Evolutionary conservation across 2,888 invertebrate genomes (phyloP).

Genomic region (Lumbricus terrestris): DNA sequence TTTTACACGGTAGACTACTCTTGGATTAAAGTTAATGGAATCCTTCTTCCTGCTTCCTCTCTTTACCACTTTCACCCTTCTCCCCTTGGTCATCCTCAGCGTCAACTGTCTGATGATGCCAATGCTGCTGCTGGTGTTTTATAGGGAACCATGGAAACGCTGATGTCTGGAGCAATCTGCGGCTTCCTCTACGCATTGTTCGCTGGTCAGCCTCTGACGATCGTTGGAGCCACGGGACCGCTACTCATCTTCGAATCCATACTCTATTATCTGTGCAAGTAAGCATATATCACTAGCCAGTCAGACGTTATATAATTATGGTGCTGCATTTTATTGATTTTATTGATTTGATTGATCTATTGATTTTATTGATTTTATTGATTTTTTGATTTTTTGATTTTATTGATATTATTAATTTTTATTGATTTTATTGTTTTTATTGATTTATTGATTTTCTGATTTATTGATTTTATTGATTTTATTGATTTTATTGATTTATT

Average conservation of each 20-base stretch:
- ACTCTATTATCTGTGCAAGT: slow-evolving; percentile 53
- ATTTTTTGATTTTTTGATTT: too few species aligned
- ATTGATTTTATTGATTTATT: too few species aligned
- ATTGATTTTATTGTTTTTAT: too few species aligned
- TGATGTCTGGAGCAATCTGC: slow-evolving; percentile 61
- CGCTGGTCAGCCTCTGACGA: slow-evolving; percentile 62
- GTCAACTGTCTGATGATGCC: not conserved
- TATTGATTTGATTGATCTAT: not conserved
- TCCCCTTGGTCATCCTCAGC: too few species aligned
- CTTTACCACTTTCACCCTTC: not conserved
- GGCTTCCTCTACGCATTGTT: slow-evolving; percentile 58
- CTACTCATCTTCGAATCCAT: slow-evolving; percentile 62
- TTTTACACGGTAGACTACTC: too few species aligned
- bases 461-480: too few species aligned
- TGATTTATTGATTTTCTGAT: too few species aligned
- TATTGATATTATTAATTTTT: too few species aligned
- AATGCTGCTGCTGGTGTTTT: not conserved
- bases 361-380: too few species aligned
- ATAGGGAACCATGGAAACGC: slow-evolving; percentile 64
- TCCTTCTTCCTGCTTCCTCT: not conserved
- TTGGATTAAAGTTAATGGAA: too few species aligned
- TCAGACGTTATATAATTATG: not conserved
- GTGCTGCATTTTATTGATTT: not conserved
- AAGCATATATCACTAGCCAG: slow-evolving; percentile 55
- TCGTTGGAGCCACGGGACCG: slow-evolving; percentile 62